A percentile compares a stretch with the other conserved stretches of the same genome.
Evolutionary conservation across 2,113 vertebrate species (phyloP).

Genomic region (Clinocottus analis): DNA sequence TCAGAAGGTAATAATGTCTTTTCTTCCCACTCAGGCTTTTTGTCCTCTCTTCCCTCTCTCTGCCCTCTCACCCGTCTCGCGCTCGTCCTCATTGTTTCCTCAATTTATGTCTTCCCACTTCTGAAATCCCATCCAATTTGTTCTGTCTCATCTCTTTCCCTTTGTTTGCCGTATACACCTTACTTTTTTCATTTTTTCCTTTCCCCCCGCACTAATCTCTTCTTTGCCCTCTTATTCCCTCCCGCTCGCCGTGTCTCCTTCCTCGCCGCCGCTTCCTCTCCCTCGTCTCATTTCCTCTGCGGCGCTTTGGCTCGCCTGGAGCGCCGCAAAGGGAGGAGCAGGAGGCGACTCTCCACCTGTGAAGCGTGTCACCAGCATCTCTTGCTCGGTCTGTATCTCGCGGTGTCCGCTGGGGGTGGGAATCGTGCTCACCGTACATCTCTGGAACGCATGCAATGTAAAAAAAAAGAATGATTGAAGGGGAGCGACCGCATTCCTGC

Average conservation of each 20-base stretch:
- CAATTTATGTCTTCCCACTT: conserved; percentile 15
- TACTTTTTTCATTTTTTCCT: conserved; percentile 21
- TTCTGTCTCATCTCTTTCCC: conserved; percentile 32
- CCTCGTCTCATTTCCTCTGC: conserved; percentile 30
- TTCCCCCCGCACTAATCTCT: conserved; percentile 24
- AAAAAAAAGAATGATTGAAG: not conserved
- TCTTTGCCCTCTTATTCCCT: conserved; percentile 1
- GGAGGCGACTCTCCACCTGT: conserved; percentile 18
- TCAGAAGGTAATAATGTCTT: conserved; percentile 43
- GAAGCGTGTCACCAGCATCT: not conserved
- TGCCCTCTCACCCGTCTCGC: not conserved
- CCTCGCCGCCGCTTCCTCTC: not conserved
- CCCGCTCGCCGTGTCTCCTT: not conserved
- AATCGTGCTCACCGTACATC: not conserved
- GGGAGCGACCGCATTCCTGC: not conserved
- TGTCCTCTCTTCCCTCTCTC: conserved; percentile 35
- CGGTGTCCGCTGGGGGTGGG: not conserved
- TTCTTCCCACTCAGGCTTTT: not conserved
- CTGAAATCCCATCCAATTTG: conserved; percentile 37
- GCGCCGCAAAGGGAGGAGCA: conserved; percentile 13
- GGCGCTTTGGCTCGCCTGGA: conserved; percentile 5
- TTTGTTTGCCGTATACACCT: conserved; percentile 1
- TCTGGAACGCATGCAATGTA: not conserved
- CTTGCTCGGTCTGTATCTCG: not conserved
- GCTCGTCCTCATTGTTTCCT: conserved; percentile 16